Evolutionary conservation across 1,140 invertebrate species (phyloP), one percentile per base, ranked within the genome.

Genomic region (Armadillidium nasatum): DNA sequence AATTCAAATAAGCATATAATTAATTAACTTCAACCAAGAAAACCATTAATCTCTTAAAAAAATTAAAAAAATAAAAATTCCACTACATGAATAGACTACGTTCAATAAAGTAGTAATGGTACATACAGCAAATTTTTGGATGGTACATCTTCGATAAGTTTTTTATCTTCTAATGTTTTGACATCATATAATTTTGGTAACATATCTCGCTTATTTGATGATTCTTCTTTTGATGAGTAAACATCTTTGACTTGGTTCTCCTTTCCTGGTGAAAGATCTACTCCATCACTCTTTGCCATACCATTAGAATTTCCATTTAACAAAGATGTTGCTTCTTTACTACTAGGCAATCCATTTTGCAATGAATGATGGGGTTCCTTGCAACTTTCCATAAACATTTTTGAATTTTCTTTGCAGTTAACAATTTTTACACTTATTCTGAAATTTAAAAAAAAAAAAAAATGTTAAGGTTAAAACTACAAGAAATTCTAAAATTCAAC

Each of bases 371-470:
- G 33, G 6, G 33, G 33, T 33, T 33, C 33, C 33, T 33, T 60
- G 7, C 50, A 13, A 7, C 50, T 60, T 60, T 7, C 50, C 11
- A 13, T 19, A 19, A 13, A 60, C 50, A 60, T 19, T 60, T 60
- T 54, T 71, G 46, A 50, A 60, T 13, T 43, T 23, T 70, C 71
- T 60, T 69, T 77, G 11, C 71, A 73, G 10, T 22, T 33, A 13
- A 73, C 43, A 19, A 73, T 33, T 33, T 33, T 33, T 33, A 33
- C 33, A 33, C 33, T 33, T 33, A 33, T 33, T 33, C 33, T 33
- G 33, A 33, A 33, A 33, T 33, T n/a, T n/a, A n/a, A n/a, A n/a
- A 6, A 33, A 33, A 33, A 3, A 6, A 33, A 33, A 33, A 33
- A 33, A 33, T 1, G 6, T 33, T 33, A 33, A 33, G 33, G 6